Base-by-base conservation (phyloP, 2,113 vertebrate species). In the Triplophysa tibetana region DNA sequence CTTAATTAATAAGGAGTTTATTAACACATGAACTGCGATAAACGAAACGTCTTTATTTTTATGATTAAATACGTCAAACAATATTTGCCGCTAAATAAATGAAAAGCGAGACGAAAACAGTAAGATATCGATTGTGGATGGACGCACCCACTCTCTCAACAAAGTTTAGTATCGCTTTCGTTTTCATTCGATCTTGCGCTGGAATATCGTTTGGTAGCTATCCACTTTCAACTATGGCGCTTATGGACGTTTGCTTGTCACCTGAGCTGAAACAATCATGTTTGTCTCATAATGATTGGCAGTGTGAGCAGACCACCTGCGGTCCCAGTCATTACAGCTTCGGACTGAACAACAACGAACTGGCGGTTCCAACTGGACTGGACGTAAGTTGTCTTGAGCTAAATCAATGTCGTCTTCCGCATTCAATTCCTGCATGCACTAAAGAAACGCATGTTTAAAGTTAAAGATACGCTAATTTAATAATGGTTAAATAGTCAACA, bases 211-310 rank as follows among this genome's bases (percentile, higher is more conserved):
- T 60, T n/a, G 56, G 19, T 60, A 60, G 56, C 56, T 4, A 60
- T 60, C n/a, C n/a, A 23, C 19, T n/a, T 60, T 60, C 56, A 60
- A 60, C 56, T n/a, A 60, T 60, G 56, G 56, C 56, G 19, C 56
- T 60, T 60, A n/a, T 60, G 56, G 56, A 60, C 56, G 56, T 60
- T 21, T 60, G 56, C n/a, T 60, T 60, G 56, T 21, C 56, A 60
- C 56, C 56, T 23, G 56, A 60, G 56, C 56, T 60, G 56, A 60
- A 60, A 23, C 5, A 60, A 38, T 60, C 64, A 38, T n/a, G 14
- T 4, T 21, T 23, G 11, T 11, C 12, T 61, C n/a, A 19, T 21
- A 21, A 2, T 3, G n/a, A 19, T 60, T 60, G 56, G 56, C 56
- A 21, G 21, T 60, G 5, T 23, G 56, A 60, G 56, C 56, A 19